phyloP scores from a whole-genome alignment of 2,888 invertebrate species.

The Pachymerium ferrugineum region DNA sequence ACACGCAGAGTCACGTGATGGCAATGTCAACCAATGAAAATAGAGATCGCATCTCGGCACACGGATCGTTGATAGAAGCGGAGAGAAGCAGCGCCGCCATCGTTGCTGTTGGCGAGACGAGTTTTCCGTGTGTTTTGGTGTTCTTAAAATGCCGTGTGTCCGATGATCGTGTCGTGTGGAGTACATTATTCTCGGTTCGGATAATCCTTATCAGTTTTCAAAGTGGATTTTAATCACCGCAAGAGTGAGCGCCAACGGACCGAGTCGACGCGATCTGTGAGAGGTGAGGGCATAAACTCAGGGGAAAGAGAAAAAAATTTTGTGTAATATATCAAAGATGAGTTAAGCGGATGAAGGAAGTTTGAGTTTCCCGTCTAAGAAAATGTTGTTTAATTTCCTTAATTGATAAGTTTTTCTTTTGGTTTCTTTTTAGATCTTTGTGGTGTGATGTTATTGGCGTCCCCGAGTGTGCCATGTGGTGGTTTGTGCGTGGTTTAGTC shows the following conservation, averaged over 20 bases:
- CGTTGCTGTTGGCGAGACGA: neutral
- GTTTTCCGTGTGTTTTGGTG: neutral
- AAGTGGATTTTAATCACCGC: neutral
- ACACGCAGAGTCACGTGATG: too few species aligned
- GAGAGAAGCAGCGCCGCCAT: neutral
- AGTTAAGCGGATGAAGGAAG: too few species aligned
- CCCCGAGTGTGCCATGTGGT: constrained; percentile 2
- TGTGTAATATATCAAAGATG: too few species aligned
- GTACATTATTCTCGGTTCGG: neutral
- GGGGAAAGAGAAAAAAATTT: too few species aligned
- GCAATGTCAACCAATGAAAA: too few species aligned
- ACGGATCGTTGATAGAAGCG: neutral
- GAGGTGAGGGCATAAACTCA: too few species aligned
- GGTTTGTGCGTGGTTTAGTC: constrained; percentile 2
- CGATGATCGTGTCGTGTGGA: neutral
- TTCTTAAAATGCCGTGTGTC: neutral
- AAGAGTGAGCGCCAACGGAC: neutral
- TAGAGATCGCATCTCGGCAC: too few species aligned
- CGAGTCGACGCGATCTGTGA: too few species aligned
- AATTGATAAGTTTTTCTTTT: too few species aligned
- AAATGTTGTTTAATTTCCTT: too few species aligned
- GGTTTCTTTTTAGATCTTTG: neutral
- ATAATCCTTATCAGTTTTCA: neutral
- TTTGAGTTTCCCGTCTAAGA: too few species aligned
- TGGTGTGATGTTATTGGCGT: neutral